phyloP scores from a whole-genome alignment of 2,888 invertebrate species.

The Uropetala carovei region DNA sequence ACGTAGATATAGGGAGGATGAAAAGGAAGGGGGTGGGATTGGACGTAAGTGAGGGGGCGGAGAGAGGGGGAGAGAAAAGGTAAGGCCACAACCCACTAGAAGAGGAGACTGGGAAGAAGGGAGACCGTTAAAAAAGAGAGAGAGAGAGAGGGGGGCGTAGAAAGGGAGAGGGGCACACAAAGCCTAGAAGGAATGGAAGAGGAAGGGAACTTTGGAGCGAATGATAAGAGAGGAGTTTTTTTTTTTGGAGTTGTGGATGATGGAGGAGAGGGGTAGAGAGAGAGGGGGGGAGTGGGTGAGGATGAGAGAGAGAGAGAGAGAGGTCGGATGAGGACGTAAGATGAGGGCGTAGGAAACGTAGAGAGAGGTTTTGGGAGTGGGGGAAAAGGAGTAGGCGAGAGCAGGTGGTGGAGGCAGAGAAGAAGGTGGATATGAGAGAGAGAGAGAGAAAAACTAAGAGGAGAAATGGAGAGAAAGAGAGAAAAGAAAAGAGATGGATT shows the following conservation, averaged over 20 bases:
- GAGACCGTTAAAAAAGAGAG: neutral
- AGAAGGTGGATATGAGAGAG: neutral
- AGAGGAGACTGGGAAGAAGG: neutral
- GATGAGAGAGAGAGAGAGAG: too few species aligned
- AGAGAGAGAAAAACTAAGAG: neutral
- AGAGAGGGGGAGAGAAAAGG: neutral
- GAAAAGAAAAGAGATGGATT: slow-evolving; percentile 6
- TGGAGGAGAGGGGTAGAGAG: too few species aligned
- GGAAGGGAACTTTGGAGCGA: too few species aligned
- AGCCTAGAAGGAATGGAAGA: too few species aligned
- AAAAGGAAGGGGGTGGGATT: neutral
- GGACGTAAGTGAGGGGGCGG: neutral
- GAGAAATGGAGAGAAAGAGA: neutral
- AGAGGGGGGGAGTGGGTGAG: too few species aligned
- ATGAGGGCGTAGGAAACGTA: too few species aligned
- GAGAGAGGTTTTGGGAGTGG: too few species aligned
- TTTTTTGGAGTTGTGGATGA: too few species aligned
- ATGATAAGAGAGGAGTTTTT: too few species aligned
- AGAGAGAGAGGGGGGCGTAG: neutral
- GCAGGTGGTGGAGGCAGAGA: slow-evolving; percentile 4
- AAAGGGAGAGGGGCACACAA: too few species aligned
- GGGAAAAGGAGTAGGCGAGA: neutral
- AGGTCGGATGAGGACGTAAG: too few species aligned
- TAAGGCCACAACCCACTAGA: neutral
- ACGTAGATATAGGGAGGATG: too few species aligned